Base-by-base conservation (phyloP, 1,140 invertebrate species). In the Drosophila leontia region DNA sequence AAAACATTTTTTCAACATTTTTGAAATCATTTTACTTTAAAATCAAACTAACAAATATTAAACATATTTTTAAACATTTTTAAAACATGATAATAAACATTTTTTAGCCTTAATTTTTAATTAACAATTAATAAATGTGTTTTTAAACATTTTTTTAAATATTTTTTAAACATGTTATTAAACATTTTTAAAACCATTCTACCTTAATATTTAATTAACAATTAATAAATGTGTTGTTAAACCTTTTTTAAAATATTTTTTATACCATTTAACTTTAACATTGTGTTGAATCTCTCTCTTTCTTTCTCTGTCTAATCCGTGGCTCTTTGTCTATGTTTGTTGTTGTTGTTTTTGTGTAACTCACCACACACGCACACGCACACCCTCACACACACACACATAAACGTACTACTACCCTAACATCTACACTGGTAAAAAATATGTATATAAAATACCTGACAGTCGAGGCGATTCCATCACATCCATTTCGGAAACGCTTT, bases 401-500 rank as follows among this genome's bases (percentile, higher is more conserved):
- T 34, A 64, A 58, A 53, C 57, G 70, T 59, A 57, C 53, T 23
- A 62, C 45, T 29, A 45, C 47, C 23, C 67, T 64, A 78, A 75
- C 78, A 68, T 48, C 78, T 76, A 75, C 93, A 94, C 65, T 93
- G 94, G 91, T 93, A 37, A 11, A 56, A 55, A 93, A 12, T n/a
- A 51, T 11, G 3, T 11, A 34, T 12, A 12, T 67, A 74, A 80
- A 67, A 37, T 26, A 23, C 26, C 26, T 12, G 3, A 19, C 44
- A 68, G 75, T 70, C 55, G 65, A 58, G 63, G 29, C 29, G 62
- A 65, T 5, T 67, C 67, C 3, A 23, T 42, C 5, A 32, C 34
- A 37, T 68, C 67, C 47, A 70, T 70, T 45, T 68, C 67, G 67
- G 91, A 92, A 90, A 75, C 93, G 95, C 90, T 92, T 79, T 95